phyloP scores from a whole-genome alignment of 2,113 vertebrate species.

The Ammodytes marinus region DNA sequence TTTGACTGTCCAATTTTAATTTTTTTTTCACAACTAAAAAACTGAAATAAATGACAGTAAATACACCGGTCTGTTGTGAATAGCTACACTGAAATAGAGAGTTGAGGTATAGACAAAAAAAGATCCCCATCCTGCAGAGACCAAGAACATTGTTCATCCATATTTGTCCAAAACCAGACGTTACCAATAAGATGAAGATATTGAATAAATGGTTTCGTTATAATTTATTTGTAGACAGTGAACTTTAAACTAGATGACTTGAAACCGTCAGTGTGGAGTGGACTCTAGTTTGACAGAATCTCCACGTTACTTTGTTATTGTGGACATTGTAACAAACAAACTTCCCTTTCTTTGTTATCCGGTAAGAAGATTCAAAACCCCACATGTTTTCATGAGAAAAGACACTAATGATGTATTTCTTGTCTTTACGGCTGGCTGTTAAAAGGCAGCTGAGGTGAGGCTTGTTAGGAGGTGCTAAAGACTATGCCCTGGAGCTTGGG shows the following conservation, averaged over 20 bases:
- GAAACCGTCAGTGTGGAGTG: slow-evolving; percentile 3
- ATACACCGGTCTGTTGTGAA: background rate
- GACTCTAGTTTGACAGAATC: slow-evolving; percentile 8
- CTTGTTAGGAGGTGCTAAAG: slow-evolving; percentile 55
- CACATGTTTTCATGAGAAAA: slow-evolving; percentile 27
- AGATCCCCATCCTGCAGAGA: background rate
- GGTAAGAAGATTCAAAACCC: background rate
- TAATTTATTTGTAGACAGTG: background rate
- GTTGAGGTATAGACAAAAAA: background rate
- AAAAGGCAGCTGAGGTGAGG: slow-evolving; percentile 43
- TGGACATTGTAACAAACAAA: slow-evolving; percentile 10
- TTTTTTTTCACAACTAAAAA: background rate
- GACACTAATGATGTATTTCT: slow-evolving; percentile 46
- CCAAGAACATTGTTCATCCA: background rate
- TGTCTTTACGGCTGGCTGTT: slow-evolving; percentile 43
- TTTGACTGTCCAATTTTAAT: background rate
- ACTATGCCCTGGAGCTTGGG: slow-evolving; percentile 49
- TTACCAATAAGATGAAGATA: background rate
- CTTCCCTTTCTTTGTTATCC: background rate
- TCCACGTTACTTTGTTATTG: background rate
- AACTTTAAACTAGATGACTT: background rate
- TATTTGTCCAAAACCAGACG: slow-evolving; percentile 34
- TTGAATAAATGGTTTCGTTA: background rate
- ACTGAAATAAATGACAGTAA: background rate
- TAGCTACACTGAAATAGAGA: background rate